These are phyloP conservation scores for Leucoraja ocellata DNA, from an alignment of 2,797 vertebrate species.

Conservation along the genomic window DNA sequence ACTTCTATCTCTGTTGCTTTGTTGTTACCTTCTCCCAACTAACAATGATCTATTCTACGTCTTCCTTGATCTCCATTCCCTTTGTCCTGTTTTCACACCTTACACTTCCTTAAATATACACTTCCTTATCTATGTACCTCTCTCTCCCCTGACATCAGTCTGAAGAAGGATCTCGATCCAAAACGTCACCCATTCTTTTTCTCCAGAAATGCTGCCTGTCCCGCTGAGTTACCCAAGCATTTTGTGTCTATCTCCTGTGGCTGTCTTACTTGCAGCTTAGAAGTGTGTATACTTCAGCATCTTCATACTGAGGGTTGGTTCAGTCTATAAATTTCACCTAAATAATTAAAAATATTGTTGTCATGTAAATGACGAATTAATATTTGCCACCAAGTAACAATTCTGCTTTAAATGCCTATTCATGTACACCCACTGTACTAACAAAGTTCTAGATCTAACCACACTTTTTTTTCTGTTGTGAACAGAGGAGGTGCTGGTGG, in stretches of 20 bases:
- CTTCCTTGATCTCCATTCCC: too few species aligned
- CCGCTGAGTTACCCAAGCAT: too few species aligned
- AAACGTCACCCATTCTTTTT: too few species aligned
- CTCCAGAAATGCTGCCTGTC: too few species aligned
- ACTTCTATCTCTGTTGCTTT: too few species aligned
- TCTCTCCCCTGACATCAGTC: too few species aligned
- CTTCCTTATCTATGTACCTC: too few species aligned
- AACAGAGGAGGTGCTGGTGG: constrained; percentile 54
- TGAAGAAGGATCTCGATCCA: too few species aligned
- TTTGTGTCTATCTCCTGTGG: neutral
- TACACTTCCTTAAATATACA: too few species aligned
- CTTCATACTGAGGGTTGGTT: neutral
- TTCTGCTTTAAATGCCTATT: neutral
- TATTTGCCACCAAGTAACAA: neutral
- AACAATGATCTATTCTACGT: too few species aligned
- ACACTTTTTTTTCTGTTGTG: neutral
- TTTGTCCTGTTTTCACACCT: too few species aligned
- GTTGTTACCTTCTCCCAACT: too few species aligned
- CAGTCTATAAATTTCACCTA: neutral
- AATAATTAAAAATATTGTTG: neutral
- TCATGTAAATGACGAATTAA: neutral
- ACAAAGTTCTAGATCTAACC: neutral
- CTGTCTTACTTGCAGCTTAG: neutral
- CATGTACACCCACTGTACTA: neutral
- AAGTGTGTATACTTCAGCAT: neutral